Percentiles rank a stretch among this genome's conserved stretches.
phyloP scores from a whole-genome alignment of 1,140 invertebrate species.

The Panonychus citri region DNA sequence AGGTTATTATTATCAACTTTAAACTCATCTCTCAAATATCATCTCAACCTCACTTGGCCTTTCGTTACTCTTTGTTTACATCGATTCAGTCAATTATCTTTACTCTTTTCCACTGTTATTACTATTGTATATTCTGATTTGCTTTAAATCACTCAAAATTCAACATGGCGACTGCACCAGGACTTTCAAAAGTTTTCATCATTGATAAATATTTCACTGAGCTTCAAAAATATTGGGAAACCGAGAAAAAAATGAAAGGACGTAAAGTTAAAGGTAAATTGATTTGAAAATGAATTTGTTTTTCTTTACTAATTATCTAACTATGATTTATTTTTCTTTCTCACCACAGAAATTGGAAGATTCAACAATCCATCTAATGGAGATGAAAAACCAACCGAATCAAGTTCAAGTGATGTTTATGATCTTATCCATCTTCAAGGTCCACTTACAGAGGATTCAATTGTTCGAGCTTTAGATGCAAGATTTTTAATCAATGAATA shows the following conservation, averaged over 20 bases:
- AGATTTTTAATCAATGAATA: constrained; percentile 60
- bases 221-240: constrained; percentile 87
- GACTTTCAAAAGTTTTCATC: constrained; percentile 84
- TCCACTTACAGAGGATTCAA: constrained; percentile 73
- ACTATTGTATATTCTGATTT: no score
- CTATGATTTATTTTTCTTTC: not conserved
- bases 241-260: constrained; percentile 66
- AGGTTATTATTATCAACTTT: no score
- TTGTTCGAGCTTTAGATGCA: constrained; percentile 66
- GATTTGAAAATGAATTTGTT: not conserved
- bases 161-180: constrained; percentile 52
- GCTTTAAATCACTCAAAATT: no score
- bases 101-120: no score
- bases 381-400: not conserved
- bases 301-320: not conserved
- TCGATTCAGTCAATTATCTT: no score
- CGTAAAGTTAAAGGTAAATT: not conserved
- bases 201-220: constrained; percentile 90
- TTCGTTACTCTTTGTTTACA: no score
- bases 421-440: constrained; percentile 75
- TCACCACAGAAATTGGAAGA: not conserved
- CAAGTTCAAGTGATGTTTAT: constrained; percentile 31
- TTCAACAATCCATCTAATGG: not conserved
- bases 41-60: no score
- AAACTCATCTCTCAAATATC: no score